Conservation (phyloP, 1,140 invertebrate species). For the Bicyclus anynana region DNA sequence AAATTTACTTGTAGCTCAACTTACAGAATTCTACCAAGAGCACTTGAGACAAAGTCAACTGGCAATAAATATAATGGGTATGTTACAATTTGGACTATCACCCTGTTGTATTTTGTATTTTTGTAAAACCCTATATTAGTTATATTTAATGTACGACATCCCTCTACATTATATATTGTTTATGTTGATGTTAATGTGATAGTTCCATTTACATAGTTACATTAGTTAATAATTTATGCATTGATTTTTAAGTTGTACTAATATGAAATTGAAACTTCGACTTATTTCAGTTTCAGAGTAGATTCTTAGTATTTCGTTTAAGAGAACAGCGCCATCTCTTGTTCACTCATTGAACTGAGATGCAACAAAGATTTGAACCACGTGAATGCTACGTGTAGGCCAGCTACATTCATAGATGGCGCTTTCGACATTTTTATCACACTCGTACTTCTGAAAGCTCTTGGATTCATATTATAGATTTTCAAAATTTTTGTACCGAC, state of each 20-base stretch:
- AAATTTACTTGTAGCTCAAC: conserved; percentile 5
- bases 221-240: too few relatives aligned
- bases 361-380: background rate
- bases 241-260: too few relatives aligned
- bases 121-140: too few relatives aligned
- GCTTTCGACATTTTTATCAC: background rate
- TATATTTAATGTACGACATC: too few relatives aligned
- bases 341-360: background rate
- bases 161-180: too few relatives aligned
- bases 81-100: conserved; percentile 25
- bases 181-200: too few relatives aligned
- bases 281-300: too few relatives aligned
- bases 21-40: conserved; percentile 59
- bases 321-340: background rate
- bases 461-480: background rate
- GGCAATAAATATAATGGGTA: conserved; percentile 62
- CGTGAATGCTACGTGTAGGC: background rate
- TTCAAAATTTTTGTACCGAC: too few relatives aligned
- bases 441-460: too few relatives aligned
- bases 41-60: conserved; percentile 46
- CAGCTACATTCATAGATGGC: background rate
- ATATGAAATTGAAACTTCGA: background rate
- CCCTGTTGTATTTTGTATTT: background rate
- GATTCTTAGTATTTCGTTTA: too few relatives aligned
- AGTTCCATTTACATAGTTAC: too few relatives aligned